A percentile compares a stretch with the other conserved stretches of the same genome.
These are phyloP conservation scores for Seira ritae DNA, from an alignment of 2,888 invertebrate genomes.

Conservation along the genomic window DNA sequence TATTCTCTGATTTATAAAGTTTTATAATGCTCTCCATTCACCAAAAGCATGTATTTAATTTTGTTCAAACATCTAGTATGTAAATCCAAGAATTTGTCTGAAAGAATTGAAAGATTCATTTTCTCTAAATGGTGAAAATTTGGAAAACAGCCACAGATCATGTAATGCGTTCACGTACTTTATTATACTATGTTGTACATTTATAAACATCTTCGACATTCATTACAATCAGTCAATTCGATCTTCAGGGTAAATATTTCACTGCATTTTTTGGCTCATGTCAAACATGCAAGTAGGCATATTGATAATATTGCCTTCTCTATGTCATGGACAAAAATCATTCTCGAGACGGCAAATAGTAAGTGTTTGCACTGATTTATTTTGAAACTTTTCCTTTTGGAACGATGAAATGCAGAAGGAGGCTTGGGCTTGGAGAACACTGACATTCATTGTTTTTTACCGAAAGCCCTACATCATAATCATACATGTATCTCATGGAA, in stretches of 20 bases:
- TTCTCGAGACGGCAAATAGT: background rate
- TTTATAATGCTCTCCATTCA: too few relatives aligned
- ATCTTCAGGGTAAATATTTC: background rate
- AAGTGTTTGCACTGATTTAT: background rate
- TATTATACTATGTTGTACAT: background rate
- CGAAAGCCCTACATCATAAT: background rate
- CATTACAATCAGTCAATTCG: background rate
- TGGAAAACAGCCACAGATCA: background rate
- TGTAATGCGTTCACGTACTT: too few relatives aligned
- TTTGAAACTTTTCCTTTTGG: background rate
- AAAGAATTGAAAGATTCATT: too few relatives aligned
- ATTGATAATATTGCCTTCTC: too few relatives aligned
- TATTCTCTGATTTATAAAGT: too few relatives aligned
- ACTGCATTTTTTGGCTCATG: background rate
- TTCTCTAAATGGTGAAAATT: background rate
- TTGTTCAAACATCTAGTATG: too few relatives aligned
- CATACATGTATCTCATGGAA: background rate
- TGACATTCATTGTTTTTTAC: background rate
- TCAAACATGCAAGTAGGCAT: too few relatives aligned
- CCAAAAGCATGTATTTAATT: too few relatives aligned
- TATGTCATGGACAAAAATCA: too few relatives aligned
- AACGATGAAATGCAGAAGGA: background rate
- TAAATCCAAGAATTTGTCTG: too few relatives aligned
- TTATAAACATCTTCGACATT: background rate
- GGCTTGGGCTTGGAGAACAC: background rate